These are phyloP conservation scores for Apostichopus japonicus DNA, from an alignment of 35 echinoderm and acorn worm species.

Conservation along the genomic window DNA sequence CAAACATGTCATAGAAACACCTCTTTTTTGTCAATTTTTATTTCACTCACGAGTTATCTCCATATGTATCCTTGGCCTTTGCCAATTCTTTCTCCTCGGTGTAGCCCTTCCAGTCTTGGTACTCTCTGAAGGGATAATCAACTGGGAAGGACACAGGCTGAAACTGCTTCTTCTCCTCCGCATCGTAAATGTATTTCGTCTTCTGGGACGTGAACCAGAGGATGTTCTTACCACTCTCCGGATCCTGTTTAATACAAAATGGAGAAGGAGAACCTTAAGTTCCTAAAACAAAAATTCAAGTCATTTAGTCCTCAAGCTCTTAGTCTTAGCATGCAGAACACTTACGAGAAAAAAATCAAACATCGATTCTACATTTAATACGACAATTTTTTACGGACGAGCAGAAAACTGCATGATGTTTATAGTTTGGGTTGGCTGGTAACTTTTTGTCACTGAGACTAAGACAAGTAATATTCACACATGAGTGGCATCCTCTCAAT, in stretches of 20 bases:
- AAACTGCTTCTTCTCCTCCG: conserved; percentile 96
- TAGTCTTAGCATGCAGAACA: too few relatives aligned
- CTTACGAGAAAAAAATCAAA: too few relatives aligned
- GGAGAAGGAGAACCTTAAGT: neutral
- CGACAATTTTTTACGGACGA: too few relatives aligned
- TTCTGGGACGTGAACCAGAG: conserved; percentile 95
- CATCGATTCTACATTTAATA: too few relatives aligned
- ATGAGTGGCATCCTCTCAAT: too few relatives aligned
- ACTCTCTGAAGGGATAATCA: conserved; percentile 69
- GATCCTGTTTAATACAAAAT: conserved; percentile 13
- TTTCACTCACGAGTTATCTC: conserved; percentile 67
- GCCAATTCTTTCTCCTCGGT: conserved; percentile 70
- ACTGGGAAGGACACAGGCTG: conserved; percentile 78
- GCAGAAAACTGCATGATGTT: too few relatives aligned
- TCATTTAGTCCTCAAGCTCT: too few relatives aligned
- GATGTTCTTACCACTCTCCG: conserved; percentile 10
- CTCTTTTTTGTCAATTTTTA: neutral
- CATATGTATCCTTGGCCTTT: conserved; percentile 67
- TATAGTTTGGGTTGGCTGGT: too few relatives aligned
- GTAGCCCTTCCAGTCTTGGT: conserved; percentile 91
- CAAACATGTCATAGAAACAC: neutral
- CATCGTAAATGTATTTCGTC: conserved; percentile 94
- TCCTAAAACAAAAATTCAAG: too few relatives aligned
- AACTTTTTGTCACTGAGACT: too few relatives aligned
- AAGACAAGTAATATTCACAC: too few relatives aligned